phyloP scores from a whole-genome alignment of 2,888 invertebrate genomes.

The Athetis lepigone region DNA sequence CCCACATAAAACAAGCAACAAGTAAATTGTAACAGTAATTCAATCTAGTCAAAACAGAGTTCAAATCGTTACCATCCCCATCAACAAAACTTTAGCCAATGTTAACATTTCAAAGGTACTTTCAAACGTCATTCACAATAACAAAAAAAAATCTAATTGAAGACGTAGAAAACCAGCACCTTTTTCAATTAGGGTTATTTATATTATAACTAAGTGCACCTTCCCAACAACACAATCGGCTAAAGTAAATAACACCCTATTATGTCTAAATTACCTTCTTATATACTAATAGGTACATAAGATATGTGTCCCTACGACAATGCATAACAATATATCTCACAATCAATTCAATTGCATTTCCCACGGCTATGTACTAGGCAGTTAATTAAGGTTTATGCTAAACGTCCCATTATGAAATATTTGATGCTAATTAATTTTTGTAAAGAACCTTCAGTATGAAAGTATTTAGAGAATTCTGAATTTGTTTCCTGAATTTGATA shows the following conservation, averaged over 20 bases:
- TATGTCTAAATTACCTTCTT: constrained; percentile 26
- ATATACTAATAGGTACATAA: constrained; percentile 14
- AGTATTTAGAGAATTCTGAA: constrained; percentile 21
- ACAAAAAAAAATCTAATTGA: too few relatives aligned
- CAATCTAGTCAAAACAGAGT: not conserved
- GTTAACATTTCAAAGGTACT: too few relatives aligned
- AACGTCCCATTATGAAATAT: constrained; percentile 33
- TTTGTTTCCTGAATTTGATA: not conserved
- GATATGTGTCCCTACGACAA: constrained; percentile 36
- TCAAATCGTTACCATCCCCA: not conserved
- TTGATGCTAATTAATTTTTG: constrained; percentile 18
- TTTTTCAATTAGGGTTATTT: not conserved
- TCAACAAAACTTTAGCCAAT: not conserved
- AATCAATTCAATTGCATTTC: constrained; percentile 50
- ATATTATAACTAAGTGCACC: not conserved
- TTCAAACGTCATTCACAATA: too few relatives aligned
- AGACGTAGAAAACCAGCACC: too few relatives aligned
- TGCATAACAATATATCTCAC: constrained; percentile 44
- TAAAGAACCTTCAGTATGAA: constrained; percentile 17
- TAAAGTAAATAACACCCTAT: constrained; percentile 20
- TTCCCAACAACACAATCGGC: constrained; percentile 31
- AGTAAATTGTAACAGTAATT: not conserved
- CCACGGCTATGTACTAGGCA: constrained; percentile 52
- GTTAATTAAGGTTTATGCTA: constrained; percentile 46
- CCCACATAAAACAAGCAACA: too few relatives aligned